Evolutionary conservation across 1,140 invertebrate species (phyloP).

Genomic region (Leguminivora glycinivorella): DNA sequence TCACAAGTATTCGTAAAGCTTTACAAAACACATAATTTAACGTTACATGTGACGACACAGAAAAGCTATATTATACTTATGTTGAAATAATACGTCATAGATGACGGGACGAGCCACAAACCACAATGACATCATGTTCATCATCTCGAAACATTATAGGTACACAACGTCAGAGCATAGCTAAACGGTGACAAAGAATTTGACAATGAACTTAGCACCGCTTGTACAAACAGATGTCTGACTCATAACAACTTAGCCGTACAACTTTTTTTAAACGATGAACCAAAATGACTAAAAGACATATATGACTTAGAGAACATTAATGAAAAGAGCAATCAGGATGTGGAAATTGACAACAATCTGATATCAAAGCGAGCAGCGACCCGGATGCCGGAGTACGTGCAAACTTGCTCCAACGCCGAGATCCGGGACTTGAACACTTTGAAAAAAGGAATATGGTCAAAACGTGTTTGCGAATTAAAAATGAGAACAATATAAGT

Average conservation of each 20-base stretch:
- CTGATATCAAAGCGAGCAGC: conserved; percentile 13
- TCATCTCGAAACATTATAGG: conserved; percentile 36
- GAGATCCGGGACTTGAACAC: conserved; percentile 22
- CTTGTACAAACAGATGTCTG: conserved; percentile 33
- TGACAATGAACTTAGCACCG: conserved; percentile 20
- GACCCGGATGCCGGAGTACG: conserved; percentile 24
- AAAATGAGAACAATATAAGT: conserved; percentile 13
- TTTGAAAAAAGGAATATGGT: conserved; percentile 23
- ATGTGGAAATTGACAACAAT: conserved; percentile 13
- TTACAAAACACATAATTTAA: too few species aligned
- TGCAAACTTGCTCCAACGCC: conserved; percentile 1
- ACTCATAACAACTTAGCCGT: conserved; percentile 39
- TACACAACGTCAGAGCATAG: conserved; percentile 48
- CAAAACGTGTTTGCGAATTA: conserved; percentile 14
- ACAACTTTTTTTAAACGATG: conserved; percentile 28
- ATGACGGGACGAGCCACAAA: conserved; percentile 29
- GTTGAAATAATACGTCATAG: conserved; percentile 11
- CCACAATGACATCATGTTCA: conserved; percentile 56
- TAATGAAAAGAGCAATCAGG: conserved; percentile 26
- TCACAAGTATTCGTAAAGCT: too few species aligned
- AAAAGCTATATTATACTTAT: conserved; percentile 26
- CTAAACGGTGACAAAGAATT: conserved; percentile 46
- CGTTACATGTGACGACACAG: conserved; percentile 33
- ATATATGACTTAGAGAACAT: conserved; percentile 17
- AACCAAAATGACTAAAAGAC: conserved; percentile 44